phyloP scores from a whole-genome alignment of 2,113 vertebrate species.

The Piprites chloris region DNA sequence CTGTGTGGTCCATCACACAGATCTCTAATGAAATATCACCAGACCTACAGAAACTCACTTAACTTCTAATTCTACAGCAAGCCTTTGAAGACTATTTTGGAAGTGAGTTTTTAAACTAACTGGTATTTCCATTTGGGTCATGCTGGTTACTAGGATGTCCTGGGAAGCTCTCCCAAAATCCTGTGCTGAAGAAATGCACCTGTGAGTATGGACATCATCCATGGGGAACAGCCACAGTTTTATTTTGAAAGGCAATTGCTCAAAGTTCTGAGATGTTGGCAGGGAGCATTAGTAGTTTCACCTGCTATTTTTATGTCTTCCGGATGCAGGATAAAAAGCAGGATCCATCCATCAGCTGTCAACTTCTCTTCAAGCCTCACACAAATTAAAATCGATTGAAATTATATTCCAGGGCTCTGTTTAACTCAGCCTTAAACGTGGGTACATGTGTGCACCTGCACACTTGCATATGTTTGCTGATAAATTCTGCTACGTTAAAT shows the following conservation, averaged over 20 bases:
- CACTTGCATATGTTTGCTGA: not conserved
- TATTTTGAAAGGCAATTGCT: not conserved
- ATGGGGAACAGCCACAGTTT: not conserved
- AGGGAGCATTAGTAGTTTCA: not conserved
- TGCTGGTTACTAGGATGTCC: not conserved
- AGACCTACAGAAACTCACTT: not conserved
- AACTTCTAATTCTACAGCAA: not conserved
- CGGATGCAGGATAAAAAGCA: not conserved
- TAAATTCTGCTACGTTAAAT: not conserved
- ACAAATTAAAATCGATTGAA: not conserved
- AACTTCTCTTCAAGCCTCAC: not conserved
- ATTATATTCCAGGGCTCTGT: not conserved
- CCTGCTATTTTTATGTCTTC: not conserved
- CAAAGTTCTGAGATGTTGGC: not conserved
- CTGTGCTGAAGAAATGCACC: not conserved
- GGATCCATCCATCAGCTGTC: not conserved
- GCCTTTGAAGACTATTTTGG: not conserved
- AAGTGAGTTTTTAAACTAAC: not conserved
- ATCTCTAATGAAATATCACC: not conserved
- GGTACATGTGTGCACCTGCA: not conserved
- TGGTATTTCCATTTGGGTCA: not conserved
- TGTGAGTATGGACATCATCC: not conserved
- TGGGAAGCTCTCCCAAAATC: not conserved
- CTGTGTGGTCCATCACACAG: not conserved
- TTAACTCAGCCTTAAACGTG: not conserved